A percentile compares a stretch with the other conserved stretches of the same genome.
Conservation (phyloP, 2,113 vertebrate species). For the Oryzias curvinotus region DNA sequence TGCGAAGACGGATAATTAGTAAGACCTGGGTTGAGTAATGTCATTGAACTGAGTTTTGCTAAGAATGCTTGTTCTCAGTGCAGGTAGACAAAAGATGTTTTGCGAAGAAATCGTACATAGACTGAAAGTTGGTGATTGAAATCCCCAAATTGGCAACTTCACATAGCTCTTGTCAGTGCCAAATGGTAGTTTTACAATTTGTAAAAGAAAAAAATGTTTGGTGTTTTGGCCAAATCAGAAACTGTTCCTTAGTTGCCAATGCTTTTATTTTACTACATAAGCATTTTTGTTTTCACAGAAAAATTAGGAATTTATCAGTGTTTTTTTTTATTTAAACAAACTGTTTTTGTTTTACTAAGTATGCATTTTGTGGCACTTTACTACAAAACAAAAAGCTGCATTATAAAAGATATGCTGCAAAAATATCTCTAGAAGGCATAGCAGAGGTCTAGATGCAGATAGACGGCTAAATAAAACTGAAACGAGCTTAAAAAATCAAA, state of each 20-base stretch:
- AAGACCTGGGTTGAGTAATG: constrained; percentile 46
- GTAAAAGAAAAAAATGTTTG: background rate
- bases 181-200: too few relatives aligned
- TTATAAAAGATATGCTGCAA: background rate
- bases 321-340: too few relatives aligned
- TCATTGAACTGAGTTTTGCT: constrained; percentile 35
- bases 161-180: too few relatives aligned
- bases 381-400: background rate
- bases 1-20: constrained; percentile 50
- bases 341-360: too few relatives aligned
- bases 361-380: background rate
- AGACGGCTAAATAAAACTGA: background rate
- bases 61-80: constrained; percentile 19
- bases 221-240: background rate
- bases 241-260: too few relatives aligned
- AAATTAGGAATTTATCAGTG: too few relatives aligned
- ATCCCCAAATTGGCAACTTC: too few relatives aligned
- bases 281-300: too few relatives aligned
- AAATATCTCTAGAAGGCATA: background rate
- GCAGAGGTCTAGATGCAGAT: background rate
- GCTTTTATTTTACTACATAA: too few relatives aligned
- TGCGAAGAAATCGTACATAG: background rate
- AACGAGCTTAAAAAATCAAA: too few relatives aligned
- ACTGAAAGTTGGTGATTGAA: too few relatives aligned
- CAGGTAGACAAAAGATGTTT: constrained; percentile 1